A percentile compares a stretch with the other conserved stretches of the same genome.
Conservation (phyloP, 2,113 vertebrate species). For the Platysternon megacephalum region DNA sequence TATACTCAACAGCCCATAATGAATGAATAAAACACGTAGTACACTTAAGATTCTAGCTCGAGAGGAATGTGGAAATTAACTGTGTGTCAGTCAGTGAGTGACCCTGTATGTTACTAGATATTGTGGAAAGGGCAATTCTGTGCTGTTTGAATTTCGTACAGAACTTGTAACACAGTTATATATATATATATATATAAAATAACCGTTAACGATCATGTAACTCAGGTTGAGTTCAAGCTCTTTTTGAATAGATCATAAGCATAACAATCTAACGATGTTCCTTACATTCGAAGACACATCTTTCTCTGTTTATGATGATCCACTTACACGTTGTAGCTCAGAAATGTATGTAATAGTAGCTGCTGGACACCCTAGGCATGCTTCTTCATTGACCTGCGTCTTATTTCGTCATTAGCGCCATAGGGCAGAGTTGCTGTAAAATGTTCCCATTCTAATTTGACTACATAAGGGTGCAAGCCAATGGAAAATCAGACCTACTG, state of each 20-base stretch:
- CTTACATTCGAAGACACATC: neutral
- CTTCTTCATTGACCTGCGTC: neutral
- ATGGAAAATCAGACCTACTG: neutral
- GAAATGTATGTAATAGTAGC: neutral
- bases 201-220: rapidly evolving
- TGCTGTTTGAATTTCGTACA: neutral
- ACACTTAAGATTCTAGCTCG: neutral
- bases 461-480: neutral
- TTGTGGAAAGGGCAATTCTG: neutral
- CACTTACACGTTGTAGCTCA: neutral
- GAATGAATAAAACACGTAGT: neutral
- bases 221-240: neutral
- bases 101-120: neutral
- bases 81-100: neutral
- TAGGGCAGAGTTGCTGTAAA: neutral
- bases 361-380: neutral
- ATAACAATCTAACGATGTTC: neutral
- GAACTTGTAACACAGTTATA: neutral
- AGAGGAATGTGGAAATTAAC: neutral
- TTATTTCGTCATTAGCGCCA: neutral
- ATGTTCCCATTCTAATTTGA: neutral
- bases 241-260: neutral
- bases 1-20: neutral
- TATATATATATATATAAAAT: neutral
- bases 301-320: neutral